Evolutionary conservation across 1,140 invertebrate genomes (phyloP).

Genomic region (Listronotus oregonensis): DNA sequence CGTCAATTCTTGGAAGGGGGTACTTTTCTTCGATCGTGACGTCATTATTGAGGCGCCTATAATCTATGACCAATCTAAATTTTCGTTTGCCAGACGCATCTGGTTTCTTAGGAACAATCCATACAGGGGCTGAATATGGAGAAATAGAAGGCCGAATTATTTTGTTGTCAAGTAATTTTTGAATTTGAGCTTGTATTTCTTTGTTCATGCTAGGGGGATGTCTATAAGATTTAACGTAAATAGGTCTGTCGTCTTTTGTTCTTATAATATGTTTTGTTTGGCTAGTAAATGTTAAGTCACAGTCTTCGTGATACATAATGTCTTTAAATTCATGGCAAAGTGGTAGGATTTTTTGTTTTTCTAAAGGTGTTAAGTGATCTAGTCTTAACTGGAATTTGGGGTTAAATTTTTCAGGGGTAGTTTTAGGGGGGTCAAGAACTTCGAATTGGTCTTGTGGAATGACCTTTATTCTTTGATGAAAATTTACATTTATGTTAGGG

Average conservation of each 20-base stretch:
- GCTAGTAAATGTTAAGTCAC: slow-evolving; percentile 17
- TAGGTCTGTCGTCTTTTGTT: slow-evolving; percentile 11
- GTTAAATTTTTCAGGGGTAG: not conserved
- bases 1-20: slow-evolving; percentile 61
- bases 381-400: slow-evolving; percentile 1
- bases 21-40: slow-evolving; percentile 57
- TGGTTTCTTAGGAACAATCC: slow-evolving; percentile 52
- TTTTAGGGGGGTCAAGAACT: not conserved
- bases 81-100: slow-evolving; percentile 49
- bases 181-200: slow-evolving; percentile 51
- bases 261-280: slow-evolving; percentile 20
- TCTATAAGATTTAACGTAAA: slow-evolving; percentile 37
- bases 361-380: not conserved
- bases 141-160: slow-evolving; percentile 50
- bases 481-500: slow-evolving; percentile 13
- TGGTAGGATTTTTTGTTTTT: slow-evolving; percentile 1
- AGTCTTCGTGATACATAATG: slow-evolving; percentile 14
- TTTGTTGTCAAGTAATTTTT: slow-evolving; percentile 43
- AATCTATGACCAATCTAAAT: slow-evolving; percentile 56
- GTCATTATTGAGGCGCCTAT: slow-evolving; percentile 57
- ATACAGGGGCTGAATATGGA: slow-evolving; percentile 48
- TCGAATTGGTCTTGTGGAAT: slow-evolving; percentile 9
- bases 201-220: slow-evolving; percentile 31
- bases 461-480: slow-evolving; percentile 11
- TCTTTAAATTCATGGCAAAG: slow-evolving; percentile 13